Conservation (phyloP, 2,113 vertebrate species). For the Chloebia gouldiae region DNA sequence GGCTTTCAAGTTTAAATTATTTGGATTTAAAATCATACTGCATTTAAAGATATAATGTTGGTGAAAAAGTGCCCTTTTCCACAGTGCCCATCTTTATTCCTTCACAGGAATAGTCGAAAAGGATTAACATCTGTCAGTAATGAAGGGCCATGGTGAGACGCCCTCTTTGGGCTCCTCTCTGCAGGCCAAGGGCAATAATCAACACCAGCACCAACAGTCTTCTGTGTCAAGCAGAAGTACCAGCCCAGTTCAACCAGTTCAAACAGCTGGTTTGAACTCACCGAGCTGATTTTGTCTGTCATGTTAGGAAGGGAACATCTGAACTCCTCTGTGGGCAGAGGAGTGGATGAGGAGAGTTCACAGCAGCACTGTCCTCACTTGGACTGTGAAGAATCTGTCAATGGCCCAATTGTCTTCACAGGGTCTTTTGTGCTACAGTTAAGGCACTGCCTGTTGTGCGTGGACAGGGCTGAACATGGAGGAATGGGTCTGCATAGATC, state of each 20-base stretch:
- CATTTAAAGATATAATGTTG: neutral
- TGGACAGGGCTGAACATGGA: neutral
- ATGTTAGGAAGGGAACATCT: neutral
- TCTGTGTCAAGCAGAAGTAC: neutral
- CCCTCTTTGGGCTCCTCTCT: neutral
- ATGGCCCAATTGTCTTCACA: neutral
- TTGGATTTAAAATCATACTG: neutral
- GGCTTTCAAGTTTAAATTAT: neutral
- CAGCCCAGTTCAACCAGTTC: neutral
- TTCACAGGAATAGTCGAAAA: neutral
- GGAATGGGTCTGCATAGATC: neutral
- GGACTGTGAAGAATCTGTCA: neutral
- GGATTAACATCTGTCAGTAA: neutral
- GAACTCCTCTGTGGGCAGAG: neutral
- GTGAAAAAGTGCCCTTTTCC: neutral
- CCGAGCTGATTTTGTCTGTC: neutral
- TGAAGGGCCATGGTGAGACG: neutral
- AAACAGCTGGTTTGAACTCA: neutral
- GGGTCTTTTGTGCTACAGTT: neutral
- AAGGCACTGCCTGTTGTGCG: neutral
- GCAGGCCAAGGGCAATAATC: neutral
- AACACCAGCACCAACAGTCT: neutral
- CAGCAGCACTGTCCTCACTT: neutral
- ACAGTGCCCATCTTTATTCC: neutral
- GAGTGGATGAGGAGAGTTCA: neutral